Conservation (phyloP, 2,888 invertebrate species). For the Eurytoma adleriae region DNA sequence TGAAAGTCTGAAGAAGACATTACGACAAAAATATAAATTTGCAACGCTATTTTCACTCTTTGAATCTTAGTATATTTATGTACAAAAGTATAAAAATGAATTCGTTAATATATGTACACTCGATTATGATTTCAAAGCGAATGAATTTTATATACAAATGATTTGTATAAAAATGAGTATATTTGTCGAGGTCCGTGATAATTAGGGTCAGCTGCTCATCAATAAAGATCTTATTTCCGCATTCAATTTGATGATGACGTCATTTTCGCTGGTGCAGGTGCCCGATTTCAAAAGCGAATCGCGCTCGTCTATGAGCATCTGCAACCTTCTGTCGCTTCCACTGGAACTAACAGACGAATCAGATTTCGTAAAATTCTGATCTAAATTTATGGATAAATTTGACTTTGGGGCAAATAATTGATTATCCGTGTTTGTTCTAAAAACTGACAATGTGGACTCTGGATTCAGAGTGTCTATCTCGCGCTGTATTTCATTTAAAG, state of each 20-base stretch:
- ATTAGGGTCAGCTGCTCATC: conserved; percentile 67
- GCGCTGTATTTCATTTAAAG: conserved; percentile 69
- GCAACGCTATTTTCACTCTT: not conserved
- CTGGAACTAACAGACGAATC: conserved; percentile 68
- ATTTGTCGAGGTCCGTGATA: not conserved
- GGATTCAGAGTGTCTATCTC: conserved; percentile 70
- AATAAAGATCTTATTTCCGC: conserved; percentile 78
- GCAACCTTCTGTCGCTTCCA: conserved; percentile 75
- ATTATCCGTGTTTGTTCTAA: conserved; percentile 51
- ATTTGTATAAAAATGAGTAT: conserved; percentile 26
- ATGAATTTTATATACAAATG: conserved; percentile 41
- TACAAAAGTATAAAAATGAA: conserved; percentile 23
- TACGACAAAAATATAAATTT: not conserved
- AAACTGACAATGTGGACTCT: conserved; percentile 57
- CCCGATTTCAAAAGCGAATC: conserved; percentile 77
- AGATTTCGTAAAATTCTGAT: conserved; percentile 53
- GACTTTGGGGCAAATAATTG: conserved; percentile 58
- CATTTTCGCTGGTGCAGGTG: conserved; percentile 76
- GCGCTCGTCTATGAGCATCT: conserved; percentile 77
- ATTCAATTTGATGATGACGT: conserved; percentile 77
- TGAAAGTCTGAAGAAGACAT: conserved; percentile 56
- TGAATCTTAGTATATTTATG: conserved; percentile 16
- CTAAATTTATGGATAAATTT: conserved; percentile 59
- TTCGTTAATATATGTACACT: conserved; percentile 22
- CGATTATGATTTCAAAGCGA: conserved; percentile 32